These are phyloP conservation scores for Drosophila hydei DNA, from an alignment of 1,140 invertebrate species.

Conservation along the genomic window DNA sequence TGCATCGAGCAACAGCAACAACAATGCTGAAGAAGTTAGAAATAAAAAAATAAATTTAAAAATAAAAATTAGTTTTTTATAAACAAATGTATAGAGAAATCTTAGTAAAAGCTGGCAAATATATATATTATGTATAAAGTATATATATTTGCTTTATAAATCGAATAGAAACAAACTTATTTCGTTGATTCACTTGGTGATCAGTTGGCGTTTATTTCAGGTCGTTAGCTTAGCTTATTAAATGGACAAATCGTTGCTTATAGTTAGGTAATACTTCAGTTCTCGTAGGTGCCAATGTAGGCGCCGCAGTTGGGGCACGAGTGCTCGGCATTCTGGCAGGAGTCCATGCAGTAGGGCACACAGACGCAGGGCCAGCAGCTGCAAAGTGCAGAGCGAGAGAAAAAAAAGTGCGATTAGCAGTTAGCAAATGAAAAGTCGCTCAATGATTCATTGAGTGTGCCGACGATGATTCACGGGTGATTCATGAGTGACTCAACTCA, in stretches of 20 bases:
- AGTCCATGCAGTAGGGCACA: conserved; percentile 88
- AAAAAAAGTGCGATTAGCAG: neutral
- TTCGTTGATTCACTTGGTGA: neutral
- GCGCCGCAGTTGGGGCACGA: conserved; percentile 88
- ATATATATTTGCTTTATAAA: too few species aligned
- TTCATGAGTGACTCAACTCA: conserved; percentile 62
- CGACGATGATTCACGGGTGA: conserved; percentile 17
- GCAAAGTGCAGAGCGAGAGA: conserved; percentile 11
- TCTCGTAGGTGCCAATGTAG: conserved; percentile 86
- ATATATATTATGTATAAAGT: too few species aligned
- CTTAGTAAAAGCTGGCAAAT: too few species aligned
- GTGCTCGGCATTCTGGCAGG: conserved; percentile 87
- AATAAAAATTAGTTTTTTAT: too few species aligned
- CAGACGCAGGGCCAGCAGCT: conserved; percentile 87
- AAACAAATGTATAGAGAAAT: too few species aligned
- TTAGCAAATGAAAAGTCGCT: neutral
- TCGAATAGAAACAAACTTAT: too few species aligned
- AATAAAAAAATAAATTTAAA: too few species aligned
- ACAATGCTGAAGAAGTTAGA: too few species aligned
- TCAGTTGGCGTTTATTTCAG: conserved; percentile 1
- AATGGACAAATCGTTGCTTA: conserved; percentile 24
- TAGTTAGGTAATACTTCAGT: conserved; percentile 32
- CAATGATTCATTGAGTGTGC: neutral
- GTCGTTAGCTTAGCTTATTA: conserved; percentile 7
- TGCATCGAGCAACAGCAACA: too few species aligned